Percentiles rank a stretch among this genome's conserved stretches.
These are phyloP conservation scores for Noturus placidus DNA, from an alignment of 2,113 vertebrate genomes.

Conservation along the genomic window DNA sequence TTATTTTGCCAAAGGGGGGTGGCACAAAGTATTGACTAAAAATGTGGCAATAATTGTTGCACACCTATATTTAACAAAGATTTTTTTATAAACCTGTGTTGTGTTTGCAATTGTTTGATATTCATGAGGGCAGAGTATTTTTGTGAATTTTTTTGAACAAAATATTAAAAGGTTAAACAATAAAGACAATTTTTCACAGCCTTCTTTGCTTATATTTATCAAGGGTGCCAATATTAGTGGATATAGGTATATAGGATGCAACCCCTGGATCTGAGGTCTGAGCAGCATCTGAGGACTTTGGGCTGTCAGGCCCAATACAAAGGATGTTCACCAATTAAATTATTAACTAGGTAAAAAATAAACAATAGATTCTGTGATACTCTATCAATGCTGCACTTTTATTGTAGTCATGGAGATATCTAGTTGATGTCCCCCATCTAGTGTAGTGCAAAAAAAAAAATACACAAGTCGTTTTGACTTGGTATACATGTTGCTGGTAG, in stretches of 20 bases:
- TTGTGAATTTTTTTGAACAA: too few relatives aligned
- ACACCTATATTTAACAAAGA: too few relatives aligned
- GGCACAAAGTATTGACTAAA: too few relatives aligned
- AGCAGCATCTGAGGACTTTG: conserved; percentile 1
- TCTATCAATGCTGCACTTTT: not conserved
- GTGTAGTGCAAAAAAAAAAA: conserved; percentile 51
- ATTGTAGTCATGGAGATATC: not conserved
- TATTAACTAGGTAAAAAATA: conserved; percentile 1
- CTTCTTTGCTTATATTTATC: too few relatives aligned
- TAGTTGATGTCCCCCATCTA: conserved; percentile 55
- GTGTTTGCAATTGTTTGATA: too few relatives aligned
- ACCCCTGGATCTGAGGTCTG: conserved; percentile 22
- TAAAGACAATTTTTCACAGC: too few relatives aligned
- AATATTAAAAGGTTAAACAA: too few relatives aligned
- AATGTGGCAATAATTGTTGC: too few relatives aligned
- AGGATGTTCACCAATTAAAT: conserved; percentile 19
- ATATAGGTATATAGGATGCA: not conserved
- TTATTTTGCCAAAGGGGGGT: too few relatives aligned
- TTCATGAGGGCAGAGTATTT: too few relatives aligned
- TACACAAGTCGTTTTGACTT: not conserved
- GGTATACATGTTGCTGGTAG: not conserved
- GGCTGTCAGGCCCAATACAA: conserved; percentile 7
- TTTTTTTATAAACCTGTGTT: too few relatives aligned
- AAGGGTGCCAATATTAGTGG: too few relatives aligned
- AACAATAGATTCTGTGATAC: conserved; percentile 1